These are phyloP conservation scores for Styela clava DNA, from an alignment of 23 tunicate genomes.

Conservation along the genomic window DNA sequence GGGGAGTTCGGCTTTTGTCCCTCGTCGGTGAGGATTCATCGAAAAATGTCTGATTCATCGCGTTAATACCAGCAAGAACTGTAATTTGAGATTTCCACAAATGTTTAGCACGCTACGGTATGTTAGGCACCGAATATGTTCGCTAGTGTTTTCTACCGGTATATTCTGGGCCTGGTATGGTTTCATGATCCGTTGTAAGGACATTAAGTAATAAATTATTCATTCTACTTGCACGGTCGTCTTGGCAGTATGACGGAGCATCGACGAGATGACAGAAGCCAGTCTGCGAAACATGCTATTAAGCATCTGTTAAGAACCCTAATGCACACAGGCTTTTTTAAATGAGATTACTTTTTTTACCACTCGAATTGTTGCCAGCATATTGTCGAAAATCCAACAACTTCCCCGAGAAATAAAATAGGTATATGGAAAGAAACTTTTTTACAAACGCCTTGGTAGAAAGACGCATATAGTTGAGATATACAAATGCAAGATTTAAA, in stretches of 20 bases:
- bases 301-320: not conserved
- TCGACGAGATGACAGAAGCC: not conserved
- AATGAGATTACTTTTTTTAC: not conserved
- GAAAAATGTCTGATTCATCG: not conserved
- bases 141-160: too few relatives aligned
- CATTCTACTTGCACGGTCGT: not conserved
- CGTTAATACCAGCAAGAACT: not conserved
- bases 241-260: not conserved
- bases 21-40: not conserved
- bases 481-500: too few relatives aligned
- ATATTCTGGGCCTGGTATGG: not conserved
- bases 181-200: not conserved
- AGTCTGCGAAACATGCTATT: not conserved
- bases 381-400: too few relatives aligned
- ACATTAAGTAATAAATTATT: not conserved
- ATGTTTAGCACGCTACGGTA: too few relatives aligned
- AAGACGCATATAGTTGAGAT: too few relatives aligned
- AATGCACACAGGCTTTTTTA: not conserved
- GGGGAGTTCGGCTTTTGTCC: not conserved
- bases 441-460: too few relatives aligned
- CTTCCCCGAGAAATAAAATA: too few relatives aligned
- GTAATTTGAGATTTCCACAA: too few relatives aligned
- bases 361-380: too few relatives aligned
- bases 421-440: too few relatives aligned
- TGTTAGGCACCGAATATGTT: too few relatives aligned